Evolutionary conservation across 1,140 invertebrate species (phyloP).

Genomic region (Polypedilum vanderplanki): DNA sequence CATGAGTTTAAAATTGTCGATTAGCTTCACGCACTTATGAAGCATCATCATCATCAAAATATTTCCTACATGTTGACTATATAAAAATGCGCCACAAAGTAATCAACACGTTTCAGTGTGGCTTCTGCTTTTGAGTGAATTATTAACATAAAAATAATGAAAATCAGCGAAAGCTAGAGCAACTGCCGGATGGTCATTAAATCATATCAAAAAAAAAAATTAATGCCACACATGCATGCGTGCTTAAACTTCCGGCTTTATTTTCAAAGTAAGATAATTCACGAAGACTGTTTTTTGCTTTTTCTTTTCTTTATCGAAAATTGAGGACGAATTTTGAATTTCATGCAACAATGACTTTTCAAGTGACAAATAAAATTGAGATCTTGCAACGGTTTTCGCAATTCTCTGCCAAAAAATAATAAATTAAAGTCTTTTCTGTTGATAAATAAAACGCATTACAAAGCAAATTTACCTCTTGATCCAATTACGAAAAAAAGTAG

Average conservation of each 20-base stretch:
- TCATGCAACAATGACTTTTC: neutral
- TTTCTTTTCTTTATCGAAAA: neutral
- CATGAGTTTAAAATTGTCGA: no score
- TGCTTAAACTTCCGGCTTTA: neutral
- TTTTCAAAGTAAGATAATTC: neutral
- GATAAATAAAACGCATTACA: neutral
- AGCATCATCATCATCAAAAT: no score
- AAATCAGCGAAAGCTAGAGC: slow-evolving; percentile 2
- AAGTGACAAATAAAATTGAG: neutral
- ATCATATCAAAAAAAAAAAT: neutral
- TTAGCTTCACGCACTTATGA: no score
- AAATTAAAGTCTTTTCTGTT: neutral
- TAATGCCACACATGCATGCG: neutral
- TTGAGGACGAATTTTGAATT: neutral
- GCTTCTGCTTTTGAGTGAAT: neutral
- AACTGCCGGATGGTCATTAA: neutral
- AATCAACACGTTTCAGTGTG: no score
- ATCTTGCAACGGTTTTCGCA: neutral
- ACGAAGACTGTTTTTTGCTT: neutral
- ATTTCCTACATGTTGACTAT: no score
- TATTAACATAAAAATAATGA: neutral
- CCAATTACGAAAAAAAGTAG: neutral
- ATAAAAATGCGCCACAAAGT: no score
- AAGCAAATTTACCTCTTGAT: neutral
- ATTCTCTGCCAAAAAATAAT: neutral